These are phyloP conservation scores for Xiphophorus couchianus DNA, from an alignment of 2,113 vertebrate genomes.

Conservation along the genomic window DNA sequence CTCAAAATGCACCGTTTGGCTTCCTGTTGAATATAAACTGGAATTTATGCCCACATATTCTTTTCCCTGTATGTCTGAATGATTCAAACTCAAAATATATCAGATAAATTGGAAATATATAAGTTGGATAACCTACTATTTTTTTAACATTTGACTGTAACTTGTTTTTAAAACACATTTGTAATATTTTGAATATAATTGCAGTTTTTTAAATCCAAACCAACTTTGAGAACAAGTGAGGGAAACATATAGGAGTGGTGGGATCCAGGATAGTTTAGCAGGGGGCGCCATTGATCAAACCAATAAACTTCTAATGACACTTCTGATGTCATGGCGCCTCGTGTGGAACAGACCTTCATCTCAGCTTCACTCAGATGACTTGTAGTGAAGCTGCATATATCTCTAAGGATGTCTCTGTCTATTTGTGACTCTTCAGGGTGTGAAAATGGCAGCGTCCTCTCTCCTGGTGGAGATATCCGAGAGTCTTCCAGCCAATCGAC, in stretches of 20 bases:
- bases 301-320: not conserved
- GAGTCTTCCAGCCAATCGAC: constrained; percentile 61
- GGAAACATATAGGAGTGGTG: too few species aligned
- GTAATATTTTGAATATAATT: not conserved
- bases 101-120: not conserved
- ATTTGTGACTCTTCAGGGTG: constrained; percentile 48
- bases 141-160: not conserved
- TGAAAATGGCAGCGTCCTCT: constrained; percentile 62
- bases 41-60: not conserved
- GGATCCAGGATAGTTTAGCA: too few species aligned
- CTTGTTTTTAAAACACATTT: not conserved
- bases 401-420: not conserved
- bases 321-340: too few species aligned
- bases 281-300: not conserved
- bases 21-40: not conserved
- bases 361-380: not conserved
- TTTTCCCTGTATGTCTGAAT: not conserved
- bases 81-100: not conserved
- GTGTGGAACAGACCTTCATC: not conserved
- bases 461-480: constrained; percentile 57
- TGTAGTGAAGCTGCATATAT: not conserved
- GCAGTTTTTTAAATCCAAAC: not conserved
- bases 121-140: not conserved
- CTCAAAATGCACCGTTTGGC: not conserved
- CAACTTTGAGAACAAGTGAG: too few species aligned